Conservation (phyloP, 2,113 vertebrate species). For the Vanacampus margaritifer region DNA sequence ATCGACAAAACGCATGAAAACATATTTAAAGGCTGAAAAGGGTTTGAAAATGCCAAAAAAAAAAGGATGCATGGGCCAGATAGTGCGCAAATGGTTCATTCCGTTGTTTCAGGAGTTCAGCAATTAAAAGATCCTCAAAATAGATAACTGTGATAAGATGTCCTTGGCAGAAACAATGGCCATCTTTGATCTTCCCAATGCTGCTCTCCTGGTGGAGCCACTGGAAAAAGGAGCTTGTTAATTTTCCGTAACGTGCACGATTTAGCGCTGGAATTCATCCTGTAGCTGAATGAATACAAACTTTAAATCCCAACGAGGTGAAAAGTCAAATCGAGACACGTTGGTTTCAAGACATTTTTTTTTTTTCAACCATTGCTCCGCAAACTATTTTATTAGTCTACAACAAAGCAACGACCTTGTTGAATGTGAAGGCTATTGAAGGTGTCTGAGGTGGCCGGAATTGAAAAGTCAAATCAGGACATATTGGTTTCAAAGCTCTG, state of each 20-base stretch:
- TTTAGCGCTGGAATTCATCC: constrained; percentile 41
- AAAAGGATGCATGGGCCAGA: not conserved
- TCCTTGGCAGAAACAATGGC: constrained; percentile 68
- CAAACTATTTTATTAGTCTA: not conserved
- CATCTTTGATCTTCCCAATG: constrained; percentile 62
- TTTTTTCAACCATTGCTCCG: too few relatives aligned
- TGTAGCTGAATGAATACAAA: constrained; percentile 13
- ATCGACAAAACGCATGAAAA: not conserved
- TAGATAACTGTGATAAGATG: constrained; percentile 63
- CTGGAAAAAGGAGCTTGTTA: constrained; percentile 66
- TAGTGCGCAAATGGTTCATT: constrained; percentile 19
- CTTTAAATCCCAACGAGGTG: constrained; percentile 7
- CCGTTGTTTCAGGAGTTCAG: constrained; percentile 63
- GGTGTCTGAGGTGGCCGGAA: not conserved
- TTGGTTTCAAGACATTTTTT: not conserved
- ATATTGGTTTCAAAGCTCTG: not conserved
- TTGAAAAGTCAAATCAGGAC: not conserved
- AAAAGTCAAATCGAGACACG: not conserved
- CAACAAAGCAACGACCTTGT: not conserved
- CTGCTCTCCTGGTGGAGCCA: constrained; percentile 50
- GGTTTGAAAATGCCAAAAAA: constrained; percentile 29
- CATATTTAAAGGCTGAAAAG: too few relatives aligned
- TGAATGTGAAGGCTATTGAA: not conserved
- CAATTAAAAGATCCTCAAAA: constrained; percentile 68
- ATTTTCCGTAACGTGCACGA: constrained; percentile 21